These are phyloP conservation scores for Eupithecia subumbrata DNA, from an alignment of 2,888 invertebrate species.

Conservation along the genomic window DNA sequence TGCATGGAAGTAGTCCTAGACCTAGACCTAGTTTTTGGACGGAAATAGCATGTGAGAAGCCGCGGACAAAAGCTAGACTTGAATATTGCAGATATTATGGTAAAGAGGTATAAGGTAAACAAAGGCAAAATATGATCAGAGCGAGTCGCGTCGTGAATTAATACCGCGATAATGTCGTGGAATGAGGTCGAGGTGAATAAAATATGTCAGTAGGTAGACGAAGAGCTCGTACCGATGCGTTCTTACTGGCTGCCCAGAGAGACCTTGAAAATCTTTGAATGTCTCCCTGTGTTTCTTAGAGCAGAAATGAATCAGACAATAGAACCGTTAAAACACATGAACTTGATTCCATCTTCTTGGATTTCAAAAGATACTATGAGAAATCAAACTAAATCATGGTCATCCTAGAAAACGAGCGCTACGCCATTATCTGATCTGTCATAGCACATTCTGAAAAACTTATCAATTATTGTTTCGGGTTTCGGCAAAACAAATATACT, in stretches of 20 bases:
- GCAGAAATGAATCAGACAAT: background rate
- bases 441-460: background rate
- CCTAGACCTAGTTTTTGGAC: too few species aligned
- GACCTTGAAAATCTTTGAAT: constrained; percentile 12
- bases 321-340: background rate
- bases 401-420: background rate
- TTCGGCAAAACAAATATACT: background rate
- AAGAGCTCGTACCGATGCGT: constrained; percentile 14
- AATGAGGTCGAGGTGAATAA: constrained; percentile 48
- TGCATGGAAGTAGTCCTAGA: background rate
- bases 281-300: background rate
- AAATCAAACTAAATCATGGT: background rate
- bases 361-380: background rate
- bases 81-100: constrained; percentile 18
- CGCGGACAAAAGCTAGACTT: background rate
- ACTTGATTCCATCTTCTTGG: background rate
- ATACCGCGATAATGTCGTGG: constrained; percentile 39
- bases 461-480: background rate
- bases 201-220: constrained; percentile 35
- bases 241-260: background rate
- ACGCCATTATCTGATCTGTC: background rate
- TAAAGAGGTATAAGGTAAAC: constrained; percentile 24
- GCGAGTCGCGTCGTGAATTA: constrained; percentile 40
- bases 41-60: background rate
- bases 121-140: constrained; percentile 37